Evolutionary conservation across 1,140 invertebrate genomes (phyloP).

Genomic region (Saccostrea echinata): DNA sequence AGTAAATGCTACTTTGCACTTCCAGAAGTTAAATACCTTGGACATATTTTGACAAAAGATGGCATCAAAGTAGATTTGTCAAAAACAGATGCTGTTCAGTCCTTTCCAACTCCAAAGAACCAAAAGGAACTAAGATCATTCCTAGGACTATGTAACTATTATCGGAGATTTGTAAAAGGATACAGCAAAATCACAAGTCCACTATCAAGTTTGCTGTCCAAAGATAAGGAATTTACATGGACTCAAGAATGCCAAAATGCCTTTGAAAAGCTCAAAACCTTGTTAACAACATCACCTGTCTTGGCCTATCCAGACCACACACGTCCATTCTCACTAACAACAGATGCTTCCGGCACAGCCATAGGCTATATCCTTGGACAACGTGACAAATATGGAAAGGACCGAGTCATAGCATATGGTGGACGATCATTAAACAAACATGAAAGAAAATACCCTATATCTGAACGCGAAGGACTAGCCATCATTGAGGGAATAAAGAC

Average conservation of each 20-base stretch:
- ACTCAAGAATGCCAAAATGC: slow-evolving; percentile 53
- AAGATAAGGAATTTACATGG: slow-evolving; percentile 52
- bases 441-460: slow-evolving; percentile 68
- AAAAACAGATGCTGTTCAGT: not conserved
- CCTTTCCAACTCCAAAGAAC: slow-evolving; percentile 61
- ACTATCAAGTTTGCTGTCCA: slow-evolving; percentile 63
- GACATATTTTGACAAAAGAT: slow-evolving; percentile 57
- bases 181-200: slow-evolving; percentile 71
- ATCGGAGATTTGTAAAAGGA: slow-evolving; percentile 76
- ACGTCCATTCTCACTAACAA: slow-evolving; percentile 60
- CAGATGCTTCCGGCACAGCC: slow-evolving; percentile 66
- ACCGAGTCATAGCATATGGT: slow-evolving; percentile 80
- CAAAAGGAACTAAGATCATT: too few species aligned
- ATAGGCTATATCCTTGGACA: slow-evolving; percentile 65
- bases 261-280: slow-evolving; percentile 64
- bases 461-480: too few species aligned
- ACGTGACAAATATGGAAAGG: slow-evolving; percentile 66
- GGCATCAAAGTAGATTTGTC: slow-evolving; percentile 52
- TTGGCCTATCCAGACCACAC: slow-evolving; percentile 58
- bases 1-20: slow-evolving; percentile 54
- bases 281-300: slow-evolving; percentile 59
- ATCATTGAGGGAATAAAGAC: too few species aligned
- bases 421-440: slow-evolving; percentile 75
- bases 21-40: slow-evolving; percentile 57
- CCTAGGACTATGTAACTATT: slow-evolving; percentile 80